Base-by-base conservation (phyloP, 1,140 invertebrate species). In the Drosophila albomicans region DNA sequence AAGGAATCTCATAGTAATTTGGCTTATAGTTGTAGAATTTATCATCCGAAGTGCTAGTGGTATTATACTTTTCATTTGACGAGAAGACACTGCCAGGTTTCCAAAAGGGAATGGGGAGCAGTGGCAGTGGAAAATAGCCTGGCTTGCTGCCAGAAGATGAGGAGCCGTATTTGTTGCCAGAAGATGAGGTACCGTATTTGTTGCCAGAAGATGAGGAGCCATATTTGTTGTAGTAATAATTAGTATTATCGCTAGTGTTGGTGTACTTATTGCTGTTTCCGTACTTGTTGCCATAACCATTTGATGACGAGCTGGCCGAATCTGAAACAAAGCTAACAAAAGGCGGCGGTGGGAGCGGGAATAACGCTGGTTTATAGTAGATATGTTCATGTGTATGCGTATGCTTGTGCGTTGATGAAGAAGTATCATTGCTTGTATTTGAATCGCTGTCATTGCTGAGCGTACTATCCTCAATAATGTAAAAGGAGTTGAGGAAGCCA, bases 61-160 rank as follows among this genome's bases (percentile, higher is more conserved):
- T 10, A 16, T 57, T 71, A 15, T 45, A 48, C 20, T 48, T 15
- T 2, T 58, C 10, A 10, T 8, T 5, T n/a, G 51, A 13, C 0
- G 25, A n/a, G 1, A 13, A 20, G 28, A 41, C 15, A 16, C 5
- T 16, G 46, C 30, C 8, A 10, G 45, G 35, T 43, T 86, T 86
- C 59, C 81, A 80, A 49, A 86, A 82, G n/a, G 52, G 82, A 64
- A 87, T 87, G 6, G 82, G 68, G 56, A 76, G 63, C 66, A 86
- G 69, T 6, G 82, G 78, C 6, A 85, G 41, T 0, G 77, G 65
- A 1, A 78, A 62, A 2, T 45, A 78, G n/a, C n/a, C 46, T 1
- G 70, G 65, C 7, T 67, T 51, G 7, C 35, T 57, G 11, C 63
- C 59, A 35, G 48, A 13, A 6, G 25, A 64, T 1, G 41, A 30